phyloP scores from a whole-genome alignment of 2,797 vertebrate species.

The Neosilurus hyrtlii region DNA sequence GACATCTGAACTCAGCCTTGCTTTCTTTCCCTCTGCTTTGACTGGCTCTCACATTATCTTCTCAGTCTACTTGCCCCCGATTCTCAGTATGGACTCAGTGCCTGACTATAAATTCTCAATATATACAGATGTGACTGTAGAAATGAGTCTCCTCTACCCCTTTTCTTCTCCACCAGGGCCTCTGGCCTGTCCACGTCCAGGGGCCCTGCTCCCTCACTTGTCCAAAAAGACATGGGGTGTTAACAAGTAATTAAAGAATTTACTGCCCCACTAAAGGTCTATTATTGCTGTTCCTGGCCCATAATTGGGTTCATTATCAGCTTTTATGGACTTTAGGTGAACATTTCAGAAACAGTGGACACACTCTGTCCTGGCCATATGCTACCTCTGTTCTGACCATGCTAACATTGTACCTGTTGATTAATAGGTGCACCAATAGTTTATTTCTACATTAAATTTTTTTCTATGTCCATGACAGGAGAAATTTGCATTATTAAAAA shows the following conservation, averaged over 20 bases:
- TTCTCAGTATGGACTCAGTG: conserved; percentile 5
- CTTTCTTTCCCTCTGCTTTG: conserved; percentile 13
- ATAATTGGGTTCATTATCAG: conserved; percentile 81
- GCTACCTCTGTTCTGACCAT: conserved; percentile 33
- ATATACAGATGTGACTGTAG: conserved; percentile 25
- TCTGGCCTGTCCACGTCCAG: conserved; percentile 47
- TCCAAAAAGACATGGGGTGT: conserved; percentile 74
- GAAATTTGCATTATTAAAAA: background rate
- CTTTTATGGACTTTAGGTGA: conserved; percentile 79
- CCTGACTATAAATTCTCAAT: conserved; percentile 7
- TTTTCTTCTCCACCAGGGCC: conserved; percentile 12
- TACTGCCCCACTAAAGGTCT: conserved; percentile 78
- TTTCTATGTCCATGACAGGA: background rate
- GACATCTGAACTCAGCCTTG: conserved; percentile 45
- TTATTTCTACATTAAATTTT: background rate
- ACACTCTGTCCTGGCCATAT: conserved; percentile 46
- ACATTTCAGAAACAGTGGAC: conserved; percentile 63
- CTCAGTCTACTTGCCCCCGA: background rate
- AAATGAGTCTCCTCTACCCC: conserved; percentile 49
- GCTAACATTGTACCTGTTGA: background rate
- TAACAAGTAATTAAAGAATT: conserved; percentile 83
- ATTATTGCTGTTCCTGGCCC: conserved; percentile 76
- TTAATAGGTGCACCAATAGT: background rate
- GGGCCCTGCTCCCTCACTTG: conserved; percentile 57
- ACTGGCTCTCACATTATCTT: conserved; percentile 9